Conservation (phyloP, 2,888 invertebrate genomes). For the Ptychoptera albimana region DNA sequence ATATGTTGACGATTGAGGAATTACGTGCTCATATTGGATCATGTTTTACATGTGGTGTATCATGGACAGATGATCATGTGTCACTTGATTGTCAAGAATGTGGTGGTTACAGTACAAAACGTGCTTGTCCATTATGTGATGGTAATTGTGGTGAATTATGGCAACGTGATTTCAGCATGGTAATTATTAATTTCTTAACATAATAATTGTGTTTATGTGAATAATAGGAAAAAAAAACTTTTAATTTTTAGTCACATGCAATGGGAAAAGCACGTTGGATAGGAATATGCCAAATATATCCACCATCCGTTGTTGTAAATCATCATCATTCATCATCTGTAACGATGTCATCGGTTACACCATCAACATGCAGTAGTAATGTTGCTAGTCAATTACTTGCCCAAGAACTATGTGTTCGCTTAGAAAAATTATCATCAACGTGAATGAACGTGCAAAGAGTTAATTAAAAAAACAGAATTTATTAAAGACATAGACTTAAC, state of each 20-base stretch:
- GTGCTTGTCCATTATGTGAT: constrained; percentile 61
- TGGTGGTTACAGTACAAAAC: constrained; percentile 57
- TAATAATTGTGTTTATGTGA: constrained; percentile 1
- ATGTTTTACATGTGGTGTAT: constrained; percentile 64
- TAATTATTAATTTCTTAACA: constrained; percentile 26
- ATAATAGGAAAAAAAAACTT: constrained; percentile 1
- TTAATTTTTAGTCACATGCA: constrained; percentile 45
- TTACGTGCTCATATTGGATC: constrained; percentile 52
- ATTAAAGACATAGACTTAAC: too few relatives aligned
- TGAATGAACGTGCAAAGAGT: too few relatives aligned
- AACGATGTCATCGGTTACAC: constrained; percentile 3
- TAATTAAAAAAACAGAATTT: too few relatives aligned
- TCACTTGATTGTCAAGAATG: constrained; percentile 65
- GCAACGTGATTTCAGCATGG: constrained; percentile 64
- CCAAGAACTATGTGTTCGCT: constrained; percentile 35
- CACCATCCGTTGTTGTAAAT: constrained; percentile 16
- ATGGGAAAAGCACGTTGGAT: constrained; percentile 55
- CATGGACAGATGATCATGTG: constrained; percentile 63
- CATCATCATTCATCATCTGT: neutral
- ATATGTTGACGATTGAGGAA: constrained; percentile 52
- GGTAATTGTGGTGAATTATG: constrained; percentile 54
- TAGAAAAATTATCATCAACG: constrained; percentile 35
- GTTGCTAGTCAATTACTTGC: constrained; percentile 29
- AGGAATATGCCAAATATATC: constrained; percentile 43
- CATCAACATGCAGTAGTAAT: constrained; percentile 19